phyloP scores from a whole-genome alignment of 2,113 vertebrate species.

The Crotalus horridus region DNA sequence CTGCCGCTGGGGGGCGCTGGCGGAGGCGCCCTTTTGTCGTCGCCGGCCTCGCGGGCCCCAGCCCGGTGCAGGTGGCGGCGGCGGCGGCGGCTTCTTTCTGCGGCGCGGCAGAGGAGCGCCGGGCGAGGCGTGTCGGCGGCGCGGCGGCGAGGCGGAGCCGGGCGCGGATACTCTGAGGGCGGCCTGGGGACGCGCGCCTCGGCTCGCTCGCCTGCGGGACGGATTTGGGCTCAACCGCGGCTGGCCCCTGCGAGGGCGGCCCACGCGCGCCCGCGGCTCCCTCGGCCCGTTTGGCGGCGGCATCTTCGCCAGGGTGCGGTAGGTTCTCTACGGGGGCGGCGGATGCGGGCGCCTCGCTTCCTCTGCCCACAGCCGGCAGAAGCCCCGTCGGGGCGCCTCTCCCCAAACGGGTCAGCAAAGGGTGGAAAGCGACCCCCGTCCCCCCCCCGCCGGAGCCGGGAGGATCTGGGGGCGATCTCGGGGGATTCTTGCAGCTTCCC shows the following conservation, averaged over 20 bases:
- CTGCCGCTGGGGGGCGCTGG: slow-evolving; percentile 54
- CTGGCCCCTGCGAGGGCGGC: not conserved
- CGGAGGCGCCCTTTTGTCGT: slow-evolving; percentile 58
- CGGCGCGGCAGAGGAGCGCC: not conserved
- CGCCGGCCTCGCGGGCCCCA: slow-evolving; percentile 1
- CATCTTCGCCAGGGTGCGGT: not conserved
- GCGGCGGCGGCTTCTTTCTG: not conserved
- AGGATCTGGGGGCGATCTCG: not conserved
- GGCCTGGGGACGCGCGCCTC: not conserved
- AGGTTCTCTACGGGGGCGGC: not conserved
- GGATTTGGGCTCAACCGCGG: not conserved
- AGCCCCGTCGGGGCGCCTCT: not conserved
- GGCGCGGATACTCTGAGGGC: not conserved
- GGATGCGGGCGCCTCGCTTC: no score
- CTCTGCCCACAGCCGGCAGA: not conserved
- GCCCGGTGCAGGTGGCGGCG: not conserved
- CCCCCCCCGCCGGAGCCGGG: no score
- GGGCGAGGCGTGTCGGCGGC: not conserved
- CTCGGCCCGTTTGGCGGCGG: not conserved
- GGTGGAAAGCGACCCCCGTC: not conserved
- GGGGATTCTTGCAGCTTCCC: slow-evolving; percentile 1
- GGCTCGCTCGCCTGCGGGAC: not conserved
- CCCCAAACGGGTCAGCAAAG: not conserved
- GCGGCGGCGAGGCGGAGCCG: not conserved
- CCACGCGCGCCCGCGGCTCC: not conserved